phyloP scores from a whole-genome alignment of 2,797 vertebrate species.

The Hippopotamyrus pictus region DNA sequence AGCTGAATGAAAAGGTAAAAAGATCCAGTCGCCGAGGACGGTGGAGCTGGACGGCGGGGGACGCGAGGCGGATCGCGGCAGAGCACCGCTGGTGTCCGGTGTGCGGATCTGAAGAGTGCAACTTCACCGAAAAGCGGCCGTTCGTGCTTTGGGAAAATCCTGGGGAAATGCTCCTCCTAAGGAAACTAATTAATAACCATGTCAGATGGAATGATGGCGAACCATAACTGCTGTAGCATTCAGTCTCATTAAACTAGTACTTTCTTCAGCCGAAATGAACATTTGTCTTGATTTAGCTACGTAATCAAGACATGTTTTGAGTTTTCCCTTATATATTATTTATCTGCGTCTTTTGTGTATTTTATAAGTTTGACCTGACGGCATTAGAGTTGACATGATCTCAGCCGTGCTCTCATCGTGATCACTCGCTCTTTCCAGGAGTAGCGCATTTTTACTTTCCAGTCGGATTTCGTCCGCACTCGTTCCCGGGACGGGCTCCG shows the following conservation, averaged over 20 bases:
- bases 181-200: not conserved
- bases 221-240: not conserved
- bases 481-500: not conserved
- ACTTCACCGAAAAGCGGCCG: not conserved
- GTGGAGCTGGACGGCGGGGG: not conserved
- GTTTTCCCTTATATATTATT: not conserved
- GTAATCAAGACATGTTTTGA: not conserved
- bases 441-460: not conserved
- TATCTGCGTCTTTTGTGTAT: too few relatives aligned
- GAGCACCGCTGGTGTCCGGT: not conserved
- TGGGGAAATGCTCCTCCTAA: not conserved
- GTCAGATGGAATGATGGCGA: not conserved
- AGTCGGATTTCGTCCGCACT: not conserved
- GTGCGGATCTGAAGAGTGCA: not conserved
- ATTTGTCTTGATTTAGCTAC: not conserved
- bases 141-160: not conserved
- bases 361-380: not conserved
- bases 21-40: not conserved
- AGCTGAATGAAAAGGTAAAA: constrained; percentile 7
- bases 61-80: not conserved
- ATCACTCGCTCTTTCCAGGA: not conserved
- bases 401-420: not conserved
- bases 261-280: not conserved
- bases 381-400: not conserved
- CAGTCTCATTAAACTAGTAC: not conserved